Percentiles rank a stretch among this genome's conserved stretches.
phyloP scores from a whole-genome alignment of 1,140 invertebrate species.

The Triops longicaudatus region DNA sequence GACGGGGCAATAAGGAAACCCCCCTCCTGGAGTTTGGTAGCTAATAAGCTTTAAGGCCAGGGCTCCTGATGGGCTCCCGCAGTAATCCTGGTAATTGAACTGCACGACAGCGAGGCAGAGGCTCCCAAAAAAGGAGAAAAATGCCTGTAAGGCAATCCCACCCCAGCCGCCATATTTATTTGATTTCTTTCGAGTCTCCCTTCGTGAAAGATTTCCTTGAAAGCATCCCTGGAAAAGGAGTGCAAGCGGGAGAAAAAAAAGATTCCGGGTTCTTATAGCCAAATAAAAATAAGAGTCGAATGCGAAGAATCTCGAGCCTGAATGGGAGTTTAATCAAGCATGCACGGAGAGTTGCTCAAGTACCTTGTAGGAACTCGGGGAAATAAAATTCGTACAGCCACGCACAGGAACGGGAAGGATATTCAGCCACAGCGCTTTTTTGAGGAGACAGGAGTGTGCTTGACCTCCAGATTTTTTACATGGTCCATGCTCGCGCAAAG shows the following conservation, averaged over 20 bases:
- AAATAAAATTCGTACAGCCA: background rate
- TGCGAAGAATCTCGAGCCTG: background rate
- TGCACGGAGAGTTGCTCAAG: background rate
- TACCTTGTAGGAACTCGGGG: background rate
- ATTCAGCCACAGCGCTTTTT: background rate
- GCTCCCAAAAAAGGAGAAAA: slow-evolving; percentile 20
- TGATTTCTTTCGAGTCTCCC: background rate
- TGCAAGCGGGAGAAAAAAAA: background rate
- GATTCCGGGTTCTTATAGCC: background rate
- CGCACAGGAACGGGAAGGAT: background rate
- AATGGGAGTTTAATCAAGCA: slow-evolving; percentile 2
- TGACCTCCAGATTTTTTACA: too few relatives aligned
- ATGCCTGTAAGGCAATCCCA: background rate
- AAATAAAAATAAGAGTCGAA: slow-evolving; percentile 14
- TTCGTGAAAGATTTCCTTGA: background rate
- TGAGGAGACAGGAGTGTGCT: background rate
- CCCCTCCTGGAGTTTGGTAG: background rate
- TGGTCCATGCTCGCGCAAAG: too few relatives aligned
- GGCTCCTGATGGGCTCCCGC: background rate
- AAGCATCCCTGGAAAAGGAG: slow-evolving; percentile 2
- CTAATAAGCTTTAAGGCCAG: slow-evolving; percentile 3
- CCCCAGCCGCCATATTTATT: background rate
- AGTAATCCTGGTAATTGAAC: slow-evolving; percentile 15
- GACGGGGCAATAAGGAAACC: background rate
- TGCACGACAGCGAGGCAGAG: background rate